phyloP scores from a whole-genome alignment of 2,888 invertebrate genomes.

The Xestia rhomboidea region DNA sequence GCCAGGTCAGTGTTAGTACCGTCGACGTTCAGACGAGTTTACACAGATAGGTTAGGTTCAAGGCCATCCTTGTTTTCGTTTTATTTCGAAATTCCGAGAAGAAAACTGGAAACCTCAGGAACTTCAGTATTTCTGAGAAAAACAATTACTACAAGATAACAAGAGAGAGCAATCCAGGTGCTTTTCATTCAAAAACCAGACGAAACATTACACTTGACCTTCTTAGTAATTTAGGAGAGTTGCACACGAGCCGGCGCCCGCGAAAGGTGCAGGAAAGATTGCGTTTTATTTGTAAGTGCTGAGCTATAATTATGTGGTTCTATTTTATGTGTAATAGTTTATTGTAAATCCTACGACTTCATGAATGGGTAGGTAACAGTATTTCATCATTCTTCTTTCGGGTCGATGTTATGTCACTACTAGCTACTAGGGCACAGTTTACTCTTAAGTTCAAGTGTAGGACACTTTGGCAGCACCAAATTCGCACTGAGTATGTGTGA shows the following conservation, averaged over 20 bases:
- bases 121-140: not conserved
- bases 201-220: conserved; percentile 42
- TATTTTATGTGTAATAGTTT: not conserved
- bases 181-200: conserved; percentile 12
- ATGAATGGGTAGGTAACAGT: conserved; percentile 16
- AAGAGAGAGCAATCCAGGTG: conserved; percentile 25
- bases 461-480: no score
- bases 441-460: no score
- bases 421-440: no score
- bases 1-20: not conserved
- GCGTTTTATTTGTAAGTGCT: conserved; percentile 33
- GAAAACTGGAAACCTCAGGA: not conserved
- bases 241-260: conserved; percentile 31
- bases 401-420: no score
- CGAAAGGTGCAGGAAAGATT: conserved; percentile 19
- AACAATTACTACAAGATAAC: not conserved
- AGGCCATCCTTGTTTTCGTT: conserved; percentile 22
- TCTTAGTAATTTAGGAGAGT: conserved; percentile 27
- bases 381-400: not conserved
- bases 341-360: not conserved
- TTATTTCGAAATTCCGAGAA: conserved; percentile 3
- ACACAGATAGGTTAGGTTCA: conserved; percentile 7
- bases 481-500: no score
- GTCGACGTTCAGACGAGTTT: not conserved
- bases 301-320: conserved; percentile 19